Conservation (phyloP, 1,140 invertebrate genomes). For the Leptinotarsa undecemlineata region DNA sequence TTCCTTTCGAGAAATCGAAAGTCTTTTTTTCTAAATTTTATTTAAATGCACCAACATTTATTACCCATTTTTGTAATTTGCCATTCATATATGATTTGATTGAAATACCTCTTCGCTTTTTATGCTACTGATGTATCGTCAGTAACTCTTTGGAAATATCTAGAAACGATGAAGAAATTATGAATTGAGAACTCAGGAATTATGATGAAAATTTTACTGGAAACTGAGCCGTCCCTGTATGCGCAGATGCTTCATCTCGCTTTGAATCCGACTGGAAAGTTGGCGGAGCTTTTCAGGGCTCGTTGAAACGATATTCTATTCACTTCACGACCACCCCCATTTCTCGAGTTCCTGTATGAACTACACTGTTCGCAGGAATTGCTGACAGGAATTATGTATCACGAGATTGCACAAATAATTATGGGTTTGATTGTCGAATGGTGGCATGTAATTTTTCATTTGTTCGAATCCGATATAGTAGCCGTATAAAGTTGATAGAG, state of each 20-base stretch:
- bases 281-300: constrained; percentile 23
- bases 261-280: constrained; percentile 38
- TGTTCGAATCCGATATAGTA: too few species aligned
- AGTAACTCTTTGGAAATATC: too few species aligned
- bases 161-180: too few species aligned
- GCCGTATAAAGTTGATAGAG: too few species aligned
- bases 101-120: too few species aligned
- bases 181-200: too few species aligned
- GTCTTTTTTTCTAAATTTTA: too few species aligned
- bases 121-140: too few species aligned
- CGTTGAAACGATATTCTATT: constrained; percentile 42
- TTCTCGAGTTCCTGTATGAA: constrained; percentile 23
- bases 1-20: too few species aligned
- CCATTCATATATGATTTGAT: too few species aligned
- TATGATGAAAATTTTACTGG: neutral
- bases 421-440: neutral
- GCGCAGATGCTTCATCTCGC: constrained; percentile 14
- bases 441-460: neutral
- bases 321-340: constrained; percentile 39
- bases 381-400: constrained; percentile 20
- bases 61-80: too few species aligned
- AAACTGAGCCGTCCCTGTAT: constrained; percentile 7
- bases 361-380: constrained; percentile 13
- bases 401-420: neutral
- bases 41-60: too few species aligned